Base-by-base conservation (phyloP, 2,888 invertebrate genomes). In the Strigamia transsilvanica region DNA sequence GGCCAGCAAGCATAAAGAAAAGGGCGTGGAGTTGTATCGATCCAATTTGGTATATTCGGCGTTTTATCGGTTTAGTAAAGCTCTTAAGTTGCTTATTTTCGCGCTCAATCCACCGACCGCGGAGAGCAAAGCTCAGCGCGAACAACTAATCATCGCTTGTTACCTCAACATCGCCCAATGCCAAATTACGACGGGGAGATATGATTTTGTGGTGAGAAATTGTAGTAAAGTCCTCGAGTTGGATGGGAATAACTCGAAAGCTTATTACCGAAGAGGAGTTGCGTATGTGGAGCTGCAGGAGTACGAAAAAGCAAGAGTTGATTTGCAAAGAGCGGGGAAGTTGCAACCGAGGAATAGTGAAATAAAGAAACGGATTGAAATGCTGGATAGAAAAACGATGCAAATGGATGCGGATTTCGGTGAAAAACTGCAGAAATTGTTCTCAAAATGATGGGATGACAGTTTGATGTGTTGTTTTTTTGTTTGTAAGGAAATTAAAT, bases 111-210 rank as follows among this genome's bases (percentile, higher is more conserved):
- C 84, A 9, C 89, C 91, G 5, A 89, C 90, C n/a, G 87, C 88
- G 9, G 88, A 92, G 9, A 90, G 90, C 66, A 89, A 89, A 2
- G 88, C 91, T 38, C 81, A 82, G 12, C 23, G 32, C 10, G 27
- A 27, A 7, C 32, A 23, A 32, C 32, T 90, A 0, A 87, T 89
- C 10, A 88, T 91, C 12, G 92, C 91, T 85, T 89, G 95, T 10
- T 94, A 93, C 87, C 93, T 94, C 85, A 97, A 97, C 88, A 89
- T 96, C 87, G 94, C 95, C 0, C 93, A 93, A 78, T 95, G 95
- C 87, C 93, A 95, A 85, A 89, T 94, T 23, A 92, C 92, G 84
- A 90, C 90, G 83, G 88, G 91, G 12, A 92, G 93, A 84, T 93
- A 91, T 87, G 90, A 91, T 6, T 91, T 92, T 83, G 92, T 92